A percentile compares a stretch with the other conserved stretches of the same genome.
Evolutionary conservation across 37 sponge, comb jelly and placozoan species (phyloP).

Genomic region (Petrosia ficiformis): DNA sequence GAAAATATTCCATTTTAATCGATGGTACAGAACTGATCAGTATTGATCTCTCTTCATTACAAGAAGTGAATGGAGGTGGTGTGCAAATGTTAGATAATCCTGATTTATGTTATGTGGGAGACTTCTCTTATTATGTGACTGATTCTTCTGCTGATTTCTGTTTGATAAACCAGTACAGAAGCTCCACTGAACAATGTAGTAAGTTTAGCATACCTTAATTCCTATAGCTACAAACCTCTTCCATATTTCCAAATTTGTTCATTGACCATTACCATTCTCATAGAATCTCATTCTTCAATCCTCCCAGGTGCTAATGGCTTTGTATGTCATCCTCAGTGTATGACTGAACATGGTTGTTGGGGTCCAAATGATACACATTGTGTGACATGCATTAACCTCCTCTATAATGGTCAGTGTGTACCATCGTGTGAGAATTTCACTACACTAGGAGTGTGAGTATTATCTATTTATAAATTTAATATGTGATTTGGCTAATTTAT

Average conservation of each 20-base stretch:
- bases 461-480: too few species aligned
- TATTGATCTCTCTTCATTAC: constrained; percentile 50
- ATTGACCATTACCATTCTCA: neutral
- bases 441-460: constrained; percentile 8
- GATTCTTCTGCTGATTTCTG: neutral
- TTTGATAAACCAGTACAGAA: neutral
- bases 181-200: constrained; percentile 12
- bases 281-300: neutral
- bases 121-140: constrained; percentile 15
- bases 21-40: neutral
- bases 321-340: constrained; percentile 63
- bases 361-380: constrained; percentile 57
- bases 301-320: constrained; percentile 19
- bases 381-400: constrained; percentile 61
- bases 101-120: constrained; percentile 41
- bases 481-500: too few species aligned
- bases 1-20: neutral
- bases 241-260: constrained; percentile 1
- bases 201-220: neutral
- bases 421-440: constrained; percentile 16
- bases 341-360: constrained; percentile 54
- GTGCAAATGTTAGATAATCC: constrained; percentile 10
- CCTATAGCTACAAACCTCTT: neutral
- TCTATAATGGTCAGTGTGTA: constrained; percentile 48
- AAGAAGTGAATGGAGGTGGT: constrained; percentile 20